phyloP scores from a whole-genome alignment of 2,113 vertebrate species.

The Galeopterus variegatus region DNA sequence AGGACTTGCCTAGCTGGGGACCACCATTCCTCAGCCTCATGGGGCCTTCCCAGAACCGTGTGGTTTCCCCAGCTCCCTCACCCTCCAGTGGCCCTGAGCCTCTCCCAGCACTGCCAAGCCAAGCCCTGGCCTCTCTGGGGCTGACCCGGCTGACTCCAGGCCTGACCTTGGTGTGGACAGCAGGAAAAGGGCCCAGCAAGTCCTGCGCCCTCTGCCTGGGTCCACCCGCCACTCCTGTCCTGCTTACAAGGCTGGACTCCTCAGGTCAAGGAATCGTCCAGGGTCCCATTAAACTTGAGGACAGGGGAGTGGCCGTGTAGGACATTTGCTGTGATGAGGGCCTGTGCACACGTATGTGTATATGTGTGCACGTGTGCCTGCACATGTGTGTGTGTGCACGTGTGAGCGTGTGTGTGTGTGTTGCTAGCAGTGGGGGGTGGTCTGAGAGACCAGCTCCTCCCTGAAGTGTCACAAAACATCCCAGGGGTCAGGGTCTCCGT shows the following conservation, averaged over 20 bases:
- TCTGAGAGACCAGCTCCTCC: background rate
- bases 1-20: background rate
- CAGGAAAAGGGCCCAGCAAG: background rate
- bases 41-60: background rate
- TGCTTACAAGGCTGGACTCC: rapidly evolving
- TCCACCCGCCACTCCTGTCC: background rate
- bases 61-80: background rate
- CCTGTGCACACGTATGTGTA: rapidly evolving
- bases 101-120: background rate
- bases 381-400: rapidly evolving
- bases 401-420: rapidly evolving
- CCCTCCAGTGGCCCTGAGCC: rapidly evolving
- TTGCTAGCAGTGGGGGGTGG: background rate
- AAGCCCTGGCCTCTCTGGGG: background rate
- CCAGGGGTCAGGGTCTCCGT: rapidly evolving
- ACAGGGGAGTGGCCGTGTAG: rapidly evolving
- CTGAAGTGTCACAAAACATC: rapidly evolving
- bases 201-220: rapidly evolving
- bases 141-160: too few relatives aligned
- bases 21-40: rapidly evolving
- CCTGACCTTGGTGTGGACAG: background rate
- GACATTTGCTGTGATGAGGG: background rate
- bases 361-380: background rate
- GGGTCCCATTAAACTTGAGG: rapidly evolving
- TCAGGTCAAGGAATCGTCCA: background rate